Conservation (phyloP, 2,797 vertebrate species). For the Gymnoscopelus microlampas region DNA sequence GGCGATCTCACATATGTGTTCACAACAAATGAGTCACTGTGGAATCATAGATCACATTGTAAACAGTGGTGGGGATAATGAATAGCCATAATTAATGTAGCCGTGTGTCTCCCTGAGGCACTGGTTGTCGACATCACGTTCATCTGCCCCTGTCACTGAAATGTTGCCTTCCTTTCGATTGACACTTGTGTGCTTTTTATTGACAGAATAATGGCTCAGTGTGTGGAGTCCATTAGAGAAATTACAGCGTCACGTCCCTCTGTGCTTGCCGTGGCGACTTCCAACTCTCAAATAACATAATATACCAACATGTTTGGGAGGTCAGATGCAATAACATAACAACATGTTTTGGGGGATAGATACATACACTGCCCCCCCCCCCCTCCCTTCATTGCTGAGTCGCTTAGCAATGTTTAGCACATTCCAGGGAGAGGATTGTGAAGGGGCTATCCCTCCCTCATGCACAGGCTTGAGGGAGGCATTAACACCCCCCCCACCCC, state of each 20-base stretch:
- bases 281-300: neutral
- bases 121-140: slow-evolving; percentile 25
- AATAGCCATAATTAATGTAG: slow-evolving; percentile 38
- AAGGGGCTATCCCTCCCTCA: slow-evolving; percentile 54
- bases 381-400: slow-evolving; percentile 40
- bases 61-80: slow-evolving; percentile 26
- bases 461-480: slow-evolving; percentile 61
- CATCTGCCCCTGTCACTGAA: slow-evolving; percentile 33
- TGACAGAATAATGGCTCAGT: slow-evolving; percentile 11
- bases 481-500: neutral
- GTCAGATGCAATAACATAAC: neutral
- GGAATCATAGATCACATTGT: slow-evolving; percentile 36
- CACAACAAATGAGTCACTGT: slow-evolving; percentile 48
- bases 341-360: neutral
- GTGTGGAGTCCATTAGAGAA: slow-evolving; percentile 22
- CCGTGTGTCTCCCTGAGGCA: slow-evolving; percentile 15
- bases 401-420: slow-evolving; percentile 35
- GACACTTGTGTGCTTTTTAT: slow-evolving; percentile 18
- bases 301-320: neutral
- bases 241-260: neutral
- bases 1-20: slow-evolving; percentile 41
- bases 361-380: slow-evolving; percentile 13
- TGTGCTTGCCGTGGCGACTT: neutral
- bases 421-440: slow-evolving; percentile 71
- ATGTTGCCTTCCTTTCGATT: slow-evolving; percentile 6